These are phyloP conservation scores for Parazoanthus darwini DNA, from an alignment of 92 coral and sea anemone genomes.

Conservation along the genomic window DNA sequence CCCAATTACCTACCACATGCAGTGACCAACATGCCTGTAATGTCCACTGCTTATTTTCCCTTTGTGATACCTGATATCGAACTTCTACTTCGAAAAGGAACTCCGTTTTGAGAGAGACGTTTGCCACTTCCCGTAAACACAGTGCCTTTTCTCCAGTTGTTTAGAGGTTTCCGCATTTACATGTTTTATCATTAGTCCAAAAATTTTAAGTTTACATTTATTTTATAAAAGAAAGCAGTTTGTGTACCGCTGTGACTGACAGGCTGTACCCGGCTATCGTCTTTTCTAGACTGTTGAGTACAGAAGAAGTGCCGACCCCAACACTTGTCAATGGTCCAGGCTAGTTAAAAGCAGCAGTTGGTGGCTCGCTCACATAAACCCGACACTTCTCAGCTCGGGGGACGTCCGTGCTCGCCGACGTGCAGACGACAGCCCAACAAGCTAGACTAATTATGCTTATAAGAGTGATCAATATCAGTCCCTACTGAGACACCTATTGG, in stretches of 20 bases:
- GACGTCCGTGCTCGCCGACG: not conserved
- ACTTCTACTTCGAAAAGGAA: no score
- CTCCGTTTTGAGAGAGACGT: no score
- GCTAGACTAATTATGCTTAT: not conserved
- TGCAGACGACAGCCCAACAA: not conserved
- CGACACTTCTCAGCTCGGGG: not conserved
- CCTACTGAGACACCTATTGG: not conserved
- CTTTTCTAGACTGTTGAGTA: not conserved
- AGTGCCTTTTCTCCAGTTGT: no score
- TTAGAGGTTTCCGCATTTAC: no score
- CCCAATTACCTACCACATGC: no score
- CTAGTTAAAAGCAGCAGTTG: constrained; percentile 17
- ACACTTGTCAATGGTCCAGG: constrained; percentile 79
- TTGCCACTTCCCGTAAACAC: no score
- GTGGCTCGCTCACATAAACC: constrained; percentile 10
- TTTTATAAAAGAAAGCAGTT: not conserved
- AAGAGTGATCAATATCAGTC: not conserved
- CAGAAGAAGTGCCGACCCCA: constrained; percentile 47
- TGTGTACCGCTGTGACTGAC: constrained; percentile 3
- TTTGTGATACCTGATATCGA: no score
- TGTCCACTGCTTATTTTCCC: no score
- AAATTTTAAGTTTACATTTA: no score
- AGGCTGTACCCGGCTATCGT: not conserved
- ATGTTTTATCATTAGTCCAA: not conserved
- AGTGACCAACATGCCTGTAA: no score